Evolutionary conservation across 2,113 vertebrate species (phyloP).

Genomic region (Chunga burmeisteri): DNA sequence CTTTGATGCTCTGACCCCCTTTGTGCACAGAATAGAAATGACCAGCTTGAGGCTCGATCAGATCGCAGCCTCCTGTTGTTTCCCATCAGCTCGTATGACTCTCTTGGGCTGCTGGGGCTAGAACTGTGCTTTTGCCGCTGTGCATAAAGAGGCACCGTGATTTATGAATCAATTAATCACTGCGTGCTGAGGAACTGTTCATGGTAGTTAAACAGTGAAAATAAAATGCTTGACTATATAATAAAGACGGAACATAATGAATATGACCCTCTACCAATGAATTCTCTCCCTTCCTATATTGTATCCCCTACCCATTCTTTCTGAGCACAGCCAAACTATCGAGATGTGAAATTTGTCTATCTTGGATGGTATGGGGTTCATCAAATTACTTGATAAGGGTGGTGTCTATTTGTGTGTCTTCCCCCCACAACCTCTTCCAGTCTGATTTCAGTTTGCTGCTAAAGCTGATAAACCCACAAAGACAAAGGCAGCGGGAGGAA

Average conservation of each 20-base stretch:
- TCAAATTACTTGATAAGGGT: neutral
- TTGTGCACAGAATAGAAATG: slow-evolving; percentile 29
- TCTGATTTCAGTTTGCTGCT: neutral
- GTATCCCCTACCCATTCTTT: neutral
- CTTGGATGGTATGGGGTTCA: neutral
- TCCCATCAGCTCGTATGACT: slow-evolving; percentile 30
- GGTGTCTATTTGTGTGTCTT: neutral
- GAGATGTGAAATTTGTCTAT: neutral
- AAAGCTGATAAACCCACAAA: neutral
- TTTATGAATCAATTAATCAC: slow-evolving; percentile 80
- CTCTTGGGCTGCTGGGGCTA: slow-evolving; percentile 45
- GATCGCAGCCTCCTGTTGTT: slow-evolving; percentile 43
- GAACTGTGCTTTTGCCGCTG: slow-evolving; percentile 35
- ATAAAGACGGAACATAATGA: slow-evolving; percentile 67
- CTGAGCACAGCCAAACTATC: neutral
- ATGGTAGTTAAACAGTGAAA: slow-evolving; percentile 72
- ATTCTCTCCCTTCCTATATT: neutral
- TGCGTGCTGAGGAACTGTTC: slow-evolving; percentile 65
- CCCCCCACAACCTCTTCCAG: neutral
- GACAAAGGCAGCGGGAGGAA: neutral
- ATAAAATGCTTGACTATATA: slow-evolving; percentile 61
- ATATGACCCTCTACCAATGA: neutral
- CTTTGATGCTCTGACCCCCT: slow-evolving; percentile 8
- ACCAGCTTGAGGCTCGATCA: slow-evolving; percentile 16
- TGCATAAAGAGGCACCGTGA: slow-evolving; percentile 56